Base-by-base conservation (phyloP, 2,888 invertebrate species). In the Drosophila fungiperda region DNA sequence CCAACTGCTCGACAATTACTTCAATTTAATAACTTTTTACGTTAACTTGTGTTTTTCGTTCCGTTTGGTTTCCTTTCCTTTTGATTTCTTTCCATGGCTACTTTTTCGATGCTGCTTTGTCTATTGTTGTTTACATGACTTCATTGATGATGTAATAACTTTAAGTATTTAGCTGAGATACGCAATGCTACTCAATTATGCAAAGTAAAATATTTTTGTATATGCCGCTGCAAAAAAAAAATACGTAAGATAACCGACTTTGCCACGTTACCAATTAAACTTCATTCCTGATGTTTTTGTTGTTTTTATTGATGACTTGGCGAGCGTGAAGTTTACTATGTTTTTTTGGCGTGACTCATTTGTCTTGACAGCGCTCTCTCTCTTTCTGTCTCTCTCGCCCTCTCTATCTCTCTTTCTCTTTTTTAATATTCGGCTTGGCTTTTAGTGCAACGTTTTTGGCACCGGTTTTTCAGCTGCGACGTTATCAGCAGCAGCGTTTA, bases 131-230 rank as follows among this genome's bases (percentile, higher is more conserved):
- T 72, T 71, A 68, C 49, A 61, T 59, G 57, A 66, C 81, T 80
- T 67, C 63, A 58, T 36, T 48, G 73, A 68, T 84, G 89, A 84
- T 84, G 84, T 89, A 84, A 84, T 69, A 57, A 35, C 68, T 62
- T 53, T 57, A 40, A 15, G 23, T 29, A 42, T 66, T 33, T 6
- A 23, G 23, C 20, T 64, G 17, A 68, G 38, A 55, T 68, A 58
- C 71, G 60, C 62, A 33, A 74, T 42, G 8, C 29, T 50, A 33
- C 52, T 33, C 52, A 60, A 11, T 42, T 32, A 15, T 26, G 8
- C 29, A 40, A 20, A 26, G 17, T 40, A n/a, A 23, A 45, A 33
- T 17, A 36, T 26, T 4, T 53, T 32, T n/a, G 15, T 36, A 23
- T 12, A 8, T 35, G 2, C 23, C 35, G 20, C 29, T 35, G 8